Base-by-base conservation (phyloP, 2,888 invertebrate genomes). In the Prosapia bicincta region DNA sequence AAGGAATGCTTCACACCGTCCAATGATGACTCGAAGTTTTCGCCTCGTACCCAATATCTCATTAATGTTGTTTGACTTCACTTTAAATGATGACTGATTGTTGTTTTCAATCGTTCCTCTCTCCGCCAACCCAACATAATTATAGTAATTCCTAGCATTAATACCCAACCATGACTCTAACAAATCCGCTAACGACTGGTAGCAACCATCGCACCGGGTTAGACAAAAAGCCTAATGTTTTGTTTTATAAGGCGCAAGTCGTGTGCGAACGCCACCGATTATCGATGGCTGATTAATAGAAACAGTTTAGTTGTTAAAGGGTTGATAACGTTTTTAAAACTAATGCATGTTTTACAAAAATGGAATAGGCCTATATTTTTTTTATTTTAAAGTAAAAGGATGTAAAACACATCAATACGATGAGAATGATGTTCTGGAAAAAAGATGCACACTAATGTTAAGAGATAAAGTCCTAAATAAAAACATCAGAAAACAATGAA, bases 81-180 rank as follows among this genome's bases (percentile, higher is more conserved):
- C 54, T 54, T 54, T 54, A 54, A 54, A 54, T 54, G 54, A 54
- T 54, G 54, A 54, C 54, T 54, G 54, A 54, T 54, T 54, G 54
- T 54, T 54, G 54, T 54, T 54, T 54, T 54, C 54, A 54, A 54
- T 54, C 54, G 54, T n/a, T 20, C 54, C 3, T 54, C n/a, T 54
- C 54, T 20, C 54, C 54, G 7, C 54, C 38, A 5, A 10, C 54
- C 54, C 54, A 54, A 54, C 54, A 54, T 54, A 54, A 54, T 54
- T 54, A 54, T 54, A 54, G 20, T 54, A 54, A 54, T 54, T 54
- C 54, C 54, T 20, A 54, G n/a, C 54, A 54, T n/a, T 54, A 54
- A 54, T 54, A 54, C 54, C 13, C 20, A 20, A 20, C 54, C 54
- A 54, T 54, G 54, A 54, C 54, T 38, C 13, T 38, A 38, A 38